Base-by-base conservation (phyloP, 2,113 vertebrate genomes). In the Esox niger region DNA sequence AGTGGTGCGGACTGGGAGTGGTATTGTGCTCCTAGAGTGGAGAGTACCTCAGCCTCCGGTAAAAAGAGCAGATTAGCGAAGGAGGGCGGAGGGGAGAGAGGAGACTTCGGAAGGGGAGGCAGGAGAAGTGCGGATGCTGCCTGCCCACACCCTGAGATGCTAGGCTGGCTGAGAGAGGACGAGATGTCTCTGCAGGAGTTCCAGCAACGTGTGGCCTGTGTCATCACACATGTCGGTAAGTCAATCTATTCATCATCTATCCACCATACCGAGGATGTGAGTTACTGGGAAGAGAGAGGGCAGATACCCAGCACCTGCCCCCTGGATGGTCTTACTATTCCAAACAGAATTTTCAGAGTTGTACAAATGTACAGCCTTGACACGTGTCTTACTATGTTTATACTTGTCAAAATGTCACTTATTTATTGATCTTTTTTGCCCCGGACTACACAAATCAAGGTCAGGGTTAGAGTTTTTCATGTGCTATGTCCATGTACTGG, bases 161-260 rank as follows among this genome's bases (percentile, higher is more conserved):
- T 93, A 83, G 91, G 91, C 84, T 94, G 94, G 91, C 88, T 95
- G 67, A 90, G 91, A 87, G 94, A 95, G 85, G 94, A 96, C 81
- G 94, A 98, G 83, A 98, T 97, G 95, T 95, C 93, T 82, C 90
- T 93, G 67, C 93, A 94, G 89, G 95, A 97, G 86, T 92, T 98
- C 77, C 93, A 88, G 75, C 91, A 94, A 85, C 88, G 93, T 77
- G 91, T 95, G 84, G 88, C 93, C 83, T 94, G 93, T 49, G 94
- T 96, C 86, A 94, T 95, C 93, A 95, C 95, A 79, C 94, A 96
- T 90, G 91, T 97, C 67, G 95, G 96, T 98, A 91, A 96, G 93
- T 87, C 47, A 5, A 29, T 52, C 56, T 4, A 3, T 31, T 6
- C 29, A 58, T 20, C 56, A 31, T 6, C 56, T 21, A 26, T 58